Percentiles rank a stretch among this genome's conserved stretches.
Evolutionary conservation across 2,797 vertebrate species (phyloP).

Genomic region (Anabas testudineus): DNA sequence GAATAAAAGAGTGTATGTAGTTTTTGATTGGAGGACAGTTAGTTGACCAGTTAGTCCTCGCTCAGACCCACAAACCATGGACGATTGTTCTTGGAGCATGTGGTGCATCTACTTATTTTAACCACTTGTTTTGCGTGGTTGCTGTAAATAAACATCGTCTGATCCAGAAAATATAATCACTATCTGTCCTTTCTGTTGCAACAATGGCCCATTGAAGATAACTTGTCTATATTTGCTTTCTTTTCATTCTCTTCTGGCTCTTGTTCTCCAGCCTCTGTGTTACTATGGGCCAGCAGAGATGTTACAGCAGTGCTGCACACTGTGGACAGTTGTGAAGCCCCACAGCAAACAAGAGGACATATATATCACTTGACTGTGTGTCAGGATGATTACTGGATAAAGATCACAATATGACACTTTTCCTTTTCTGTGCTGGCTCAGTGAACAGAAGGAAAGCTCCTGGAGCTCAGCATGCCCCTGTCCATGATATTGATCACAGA

Average conservation of each 20-base stretch:
- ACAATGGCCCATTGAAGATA: slow-evolving; percentile 68
- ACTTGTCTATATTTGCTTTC: slow-evolving; percentile 66
- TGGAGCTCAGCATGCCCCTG: slow-evolving; percentile 75
- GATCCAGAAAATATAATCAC: slow-evolving; percentile 57
- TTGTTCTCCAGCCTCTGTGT: too few species aligned
- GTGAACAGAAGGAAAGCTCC: slow-evolving; percentile 90
- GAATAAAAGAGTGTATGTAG: not conserved
- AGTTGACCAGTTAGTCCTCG: slow-evolving; percentile 7
- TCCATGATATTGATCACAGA: slow-evolving; percentile 81
- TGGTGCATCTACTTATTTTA: slow-evolving; percentile 46
- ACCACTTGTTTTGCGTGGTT: slow-evolving; percentile 48
- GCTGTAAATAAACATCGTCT: slow-evolving; percentile 65
- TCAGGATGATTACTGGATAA: slow-evolving; percentile 98
- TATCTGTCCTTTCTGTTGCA: slow-evolving; percentile 52
- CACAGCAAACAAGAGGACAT: slow-evolving; percentile 84
- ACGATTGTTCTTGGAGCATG: slow-evolving; percentile 40
- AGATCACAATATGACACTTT: slow-evolving; percentile 99
- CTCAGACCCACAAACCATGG: slow-evolving; percentile 26
- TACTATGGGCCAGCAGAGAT: slow-evolving; percentile 57
- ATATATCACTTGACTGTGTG: slow-evolving; percentile 92
- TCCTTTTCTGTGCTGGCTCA: slow-evolving; percentile 91
- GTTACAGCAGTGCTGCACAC: slow-evolving; percentile 61
- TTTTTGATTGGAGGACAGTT: slow-evolving; percentile 11
- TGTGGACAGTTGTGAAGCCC: slow-evolving; percentile 81
- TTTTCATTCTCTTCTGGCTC: slow-evolving; percentile 40